phyloP scores from a whole-genome alignment of 1,140 invertebrate species.

The Hestina assimilis region DNA sequence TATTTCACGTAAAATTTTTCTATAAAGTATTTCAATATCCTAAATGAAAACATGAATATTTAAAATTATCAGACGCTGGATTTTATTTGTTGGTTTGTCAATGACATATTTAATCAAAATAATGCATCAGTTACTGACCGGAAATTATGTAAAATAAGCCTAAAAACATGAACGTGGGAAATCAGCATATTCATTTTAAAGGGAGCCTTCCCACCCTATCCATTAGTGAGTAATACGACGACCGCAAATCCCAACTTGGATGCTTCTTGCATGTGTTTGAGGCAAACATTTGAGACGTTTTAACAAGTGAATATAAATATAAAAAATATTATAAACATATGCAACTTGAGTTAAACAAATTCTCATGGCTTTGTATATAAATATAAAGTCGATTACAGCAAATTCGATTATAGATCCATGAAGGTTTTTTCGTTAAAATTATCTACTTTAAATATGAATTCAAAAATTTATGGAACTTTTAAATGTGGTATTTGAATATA shows the following conservation, averaged over 20 bases:
- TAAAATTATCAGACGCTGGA: slow-evolving; percentile 14
- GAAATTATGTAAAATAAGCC: slow-evolving; percentile 73
- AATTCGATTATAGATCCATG: too few relatives aligned
- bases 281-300: slow-evolving; percentile 39
- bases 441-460: too few relatives aligned
- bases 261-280: slow-evolving; percentile 61
- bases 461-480: too few relatives aligned
- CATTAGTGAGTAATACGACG: slow-evolving; percentile 61
- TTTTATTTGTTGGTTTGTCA: slow-evolving; percentile 13
- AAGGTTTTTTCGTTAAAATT: too few relatives aligned
- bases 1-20: not conserved
- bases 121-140: slow-evolving; percentile 62
- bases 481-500: too few relatives aligned
- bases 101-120: slow-evolving; percentile 51
- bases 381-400: too few relatives aligned
- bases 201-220: slow-evolving; percentile 56
- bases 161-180: slow-evolving; percentile 65
- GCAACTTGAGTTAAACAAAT: not conserved
- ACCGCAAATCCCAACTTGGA: slow-evolving; percentile 56
- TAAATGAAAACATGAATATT: slow-evolving; percentile 7
- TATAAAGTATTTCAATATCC: slow-evolving; percentile 12
- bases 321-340: slow-evolving; percentile 41
- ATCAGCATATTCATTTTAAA: slow-evolving; percentile 72
- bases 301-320: slow-evolving; percentile 43
- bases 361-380: not conserved